Conservation (phyloP, 2,113 vertebrate species). For the Panthera leo region DNA sequence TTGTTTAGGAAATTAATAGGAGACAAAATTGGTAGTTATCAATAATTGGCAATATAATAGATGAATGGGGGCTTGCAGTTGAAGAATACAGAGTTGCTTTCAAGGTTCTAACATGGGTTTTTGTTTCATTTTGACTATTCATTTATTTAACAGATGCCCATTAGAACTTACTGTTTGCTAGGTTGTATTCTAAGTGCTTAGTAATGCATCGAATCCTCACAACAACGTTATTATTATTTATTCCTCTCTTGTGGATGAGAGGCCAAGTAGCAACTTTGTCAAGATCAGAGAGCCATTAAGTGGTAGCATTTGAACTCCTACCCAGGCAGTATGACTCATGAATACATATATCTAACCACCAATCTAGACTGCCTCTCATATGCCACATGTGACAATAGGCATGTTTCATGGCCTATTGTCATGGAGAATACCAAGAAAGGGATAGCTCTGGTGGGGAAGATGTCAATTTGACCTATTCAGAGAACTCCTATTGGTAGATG, state of each 20-base stretch:
- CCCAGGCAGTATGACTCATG: neutral
- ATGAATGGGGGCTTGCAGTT: neutral
- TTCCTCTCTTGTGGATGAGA: neutral
- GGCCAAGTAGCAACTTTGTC: neutral
- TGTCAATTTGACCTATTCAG: neutral
- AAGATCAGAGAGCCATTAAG: neutral
- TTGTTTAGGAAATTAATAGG: neutral
- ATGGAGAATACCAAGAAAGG: neutral
- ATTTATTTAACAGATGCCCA: neutral
- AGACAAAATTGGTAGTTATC: neutral
- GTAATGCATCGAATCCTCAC: neutral
- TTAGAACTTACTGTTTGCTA: neutral
- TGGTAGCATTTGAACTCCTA: neutral
- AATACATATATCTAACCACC: neutral
- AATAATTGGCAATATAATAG: neutral
- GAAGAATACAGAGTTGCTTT: neutral
- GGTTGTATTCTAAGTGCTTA: neutral
- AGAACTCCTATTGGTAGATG: neutral
- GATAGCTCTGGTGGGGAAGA: neutral
- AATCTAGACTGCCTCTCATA: neutral
- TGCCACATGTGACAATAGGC: neutral
- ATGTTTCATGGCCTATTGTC: neutral
- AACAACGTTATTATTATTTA: neutral
- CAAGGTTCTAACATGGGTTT: neutral
- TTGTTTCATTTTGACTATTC: neutral